Conservation (phyloP, 2,797 vertebrate species). For the Gymnopithys bicolor region DNA sequence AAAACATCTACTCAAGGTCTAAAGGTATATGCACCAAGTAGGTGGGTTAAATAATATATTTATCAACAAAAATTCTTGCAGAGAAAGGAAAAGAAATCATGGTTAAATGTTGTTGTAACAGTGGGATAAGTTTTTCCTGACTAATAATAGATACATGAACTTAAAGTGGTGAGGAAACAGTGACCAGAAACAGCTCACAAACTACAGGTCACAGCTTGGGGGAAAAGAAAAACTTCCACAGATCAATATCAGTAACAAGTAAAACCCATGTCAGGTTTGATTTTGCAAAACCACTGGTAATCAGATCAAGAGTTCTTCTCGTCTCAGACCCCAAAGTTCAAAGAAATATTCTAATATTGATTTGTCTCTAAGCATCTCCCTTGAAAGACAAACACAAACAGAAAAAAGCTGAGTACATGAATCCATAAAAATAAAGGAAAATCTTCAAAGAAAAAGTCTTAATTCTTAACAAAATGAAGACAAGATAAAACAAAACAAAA, state of each 20-base stretch:
- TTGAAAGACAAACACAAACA: not conserved
- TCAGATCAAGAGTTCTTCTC: not conserved
- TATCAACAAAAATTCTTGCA: not conserved
- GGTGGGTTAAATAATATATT: not conserved
- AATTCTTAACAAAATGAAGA: not conserved
- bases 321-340: not conserved
- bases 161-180: not conserved
- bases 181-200: not conserved
- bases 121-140: not conserved
- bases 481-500: not conserved
- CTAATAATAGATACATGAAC: not conserved
- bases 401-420: not conserved
- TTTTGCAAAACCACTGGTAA: not conserved
- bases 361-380: not conserved
- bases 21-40: rapidly evolving
- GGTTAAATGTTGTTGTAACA: not conserved
- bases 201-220: not conserved
- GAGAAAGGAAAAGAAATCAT: not conserved
- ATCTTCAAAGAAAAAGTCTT: not conserved
- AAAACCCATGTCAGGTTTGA: not conserved
- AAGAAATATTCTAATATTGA: slow-evolving; percentile 7
- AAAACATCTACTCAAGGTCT: not conserved
- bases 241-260: not conserved
- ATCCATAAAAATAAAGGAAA: not conserved
- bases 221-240: not conserved